Evolutionary conservation across 2,797 vertebrate species (phyloP), one percentile per base, ranked within the genome.

Genomic region (Parotocinclus haroldoi): DNA sequence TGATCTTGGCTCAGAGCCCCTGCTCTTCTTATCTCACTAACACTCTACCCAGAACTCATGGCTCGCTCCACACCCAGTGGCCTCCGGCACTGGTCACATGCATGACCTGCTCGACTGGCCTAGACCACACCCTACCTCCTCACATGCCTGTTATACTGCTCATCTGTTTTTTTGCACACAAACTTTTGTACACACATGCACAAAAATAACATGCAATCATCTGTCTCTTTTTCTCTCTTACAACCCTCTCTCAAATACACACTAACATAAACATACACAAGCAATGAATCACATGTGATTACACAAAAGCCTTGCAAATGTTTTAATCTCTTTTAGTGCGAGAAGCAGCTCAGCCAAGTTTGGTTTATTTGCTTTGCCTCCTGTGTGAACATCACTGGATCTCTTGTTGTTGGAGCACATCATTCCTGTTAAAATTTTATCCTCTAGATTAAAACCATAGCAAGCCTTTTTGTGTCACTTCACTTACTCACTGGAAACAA

Each of bases 31-130:
- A 72, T 77, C 81, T 79, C 39, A 70, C 79, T 76, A 38, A 61
- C 56, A 54, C 58, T 80, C 53, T 82, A 80, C 77, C 74, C 60
- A 78, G 75, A 71, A 80, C 46, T 71, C 71, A 27, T 27, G 66
- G 51, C 58, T 74, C 13, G 0, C 59, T 77, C 67, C 50, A 63
- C 75, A 70, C 27, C 27, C 76, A 62, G 16, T 82, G 75, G 77
- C 72, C 76, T 81, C 68, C 9, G 80, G 86, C 82, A 76, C 66
- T 69, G 86, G 83, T 82, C 82, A 80, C 81, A 81, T 67, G 83
- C 81, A 80, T 86, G 89, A 85, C 85, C 86, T 89, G 86, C 83
- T 92, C 74, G 78, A 87, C 83, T 86, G 81, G 84, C 81, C 88
- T 79, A 70, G 60, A 80, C 83, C 53, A 52, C 84, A 78, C 84